Evolutionary conservation across 2,113 vertebrate genomes (phyloP).

Genomic region (Trematocara stigmaticum): DNA sequence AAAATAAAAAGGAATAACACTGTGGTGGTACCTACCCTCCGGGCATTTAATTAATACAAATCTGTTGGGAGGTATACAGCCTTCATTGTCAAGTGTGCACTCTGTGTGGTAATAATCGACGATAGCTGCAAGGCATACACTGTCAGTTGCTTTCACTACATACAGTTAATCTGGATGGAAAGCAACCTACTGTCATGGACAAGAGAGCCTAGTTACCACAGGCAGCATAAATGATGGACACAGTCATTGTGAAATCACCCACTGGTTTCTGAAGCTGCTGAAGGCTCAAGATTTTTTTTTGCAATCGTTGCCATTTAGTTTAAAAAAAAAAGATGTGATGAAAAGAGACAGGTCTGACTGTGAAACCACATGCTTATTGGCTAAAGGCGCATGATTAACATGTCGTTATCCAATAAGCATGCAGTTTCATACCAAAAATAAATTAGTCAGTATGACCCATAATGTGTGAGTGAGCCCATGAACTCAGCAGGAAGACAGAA

Average conservation of each 20-base stretch:
- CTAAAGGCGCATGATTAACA: background rate
- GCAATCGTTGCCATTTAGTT: background rate
- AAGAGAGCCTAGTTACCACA: background rate
- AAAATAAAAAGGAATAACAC: background rate
- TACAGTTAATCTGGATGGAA: background rate
- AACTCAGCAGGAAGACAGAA: background rate
- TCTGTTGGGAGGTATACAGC: conserved; percentile 7
- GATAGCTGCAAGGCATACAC: background rate
- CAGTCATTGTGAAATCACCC: background rate
- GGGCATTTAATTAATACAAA: conserved; percentile 35
- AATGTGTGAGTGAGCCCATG: background rate
- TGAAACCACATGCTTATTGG: background rate
- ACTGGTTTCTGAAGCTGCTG: background rate
- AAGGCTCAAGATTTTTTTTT: background rate
- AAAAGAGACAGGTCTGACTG: background rate
- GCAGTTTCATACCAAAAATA: background rate
- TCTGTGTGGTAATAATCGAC: conserved; percentile 30
- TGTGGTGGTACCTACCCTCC: background rate
- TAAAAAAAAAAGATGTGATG: background rate
- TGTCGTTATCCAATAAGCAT: background rate
- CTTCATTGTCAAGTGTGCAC: conserved; percentile 3
- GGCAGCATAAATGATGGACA: background rate
- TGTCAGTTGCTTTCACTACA: background rate
- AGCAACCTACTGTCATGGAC: background rate
- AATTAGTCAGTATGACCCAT: background rate